Conservation (phyloP, 2,888 invertebrate species). For the Pristionchus japonicus region DNA sequence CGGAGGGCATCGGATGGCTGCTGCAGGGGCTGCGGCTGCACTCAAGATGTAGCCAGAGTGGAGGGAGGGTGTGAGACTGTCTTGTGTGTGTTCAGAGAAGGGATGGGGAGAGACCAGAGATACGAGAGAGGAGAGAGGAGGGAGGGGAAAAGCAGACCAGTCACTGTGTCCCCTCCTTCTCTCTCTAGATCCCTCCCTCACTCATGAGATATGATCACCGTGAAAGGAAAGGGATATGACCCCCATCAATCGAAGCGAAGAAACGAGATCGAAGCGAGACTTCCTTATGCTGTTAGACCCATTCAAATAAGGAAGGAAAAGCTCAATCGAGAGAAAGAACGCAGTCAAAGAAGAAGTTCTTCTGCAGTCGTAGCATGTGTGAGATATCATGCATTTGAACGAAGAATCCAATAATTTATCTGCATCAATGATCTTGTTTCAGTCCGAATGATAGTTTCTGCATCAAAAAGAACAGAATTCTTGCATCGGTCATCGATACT, state of each 20-base stretch:
- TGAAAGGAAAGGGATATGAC: not conserved
- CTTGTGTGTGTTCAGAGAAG: not conserved
- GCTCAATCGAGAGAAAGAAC: not conserved
- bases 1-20: conserved; percentile 32
- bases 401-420: not conserved
- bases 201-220: conserved; percentile 34
- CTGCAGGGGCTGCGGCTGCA: conserved; percentile 19
- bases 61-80: not conserved
- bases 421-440: too few species aligned
- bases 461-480: too few species aligned
- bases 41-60: not conserved
- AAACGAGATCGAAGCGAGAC: not conserved
- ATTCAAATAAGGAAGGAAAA: not conserved
- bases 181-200: not conserved
- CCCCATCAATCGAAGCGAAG: not conserved
- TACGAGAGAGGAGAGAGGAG: not conserved
- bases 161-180: not conserved
- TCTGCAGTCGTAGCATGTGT: not conserved
- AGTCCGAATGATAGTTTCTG: too few species aligned
- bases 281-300: not conserved
- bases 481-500: not conserved
- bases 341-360: not conserved
- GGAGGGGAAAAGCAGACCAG: conserved; percentile 8
- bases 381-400: not conserved
- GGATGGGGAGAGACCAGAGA: conserved; percentile 21